phyloP scores from a whole-genome alignment of 2,888 invertebrate genomes.

The Euplagia quadripunctaria region DNA sequence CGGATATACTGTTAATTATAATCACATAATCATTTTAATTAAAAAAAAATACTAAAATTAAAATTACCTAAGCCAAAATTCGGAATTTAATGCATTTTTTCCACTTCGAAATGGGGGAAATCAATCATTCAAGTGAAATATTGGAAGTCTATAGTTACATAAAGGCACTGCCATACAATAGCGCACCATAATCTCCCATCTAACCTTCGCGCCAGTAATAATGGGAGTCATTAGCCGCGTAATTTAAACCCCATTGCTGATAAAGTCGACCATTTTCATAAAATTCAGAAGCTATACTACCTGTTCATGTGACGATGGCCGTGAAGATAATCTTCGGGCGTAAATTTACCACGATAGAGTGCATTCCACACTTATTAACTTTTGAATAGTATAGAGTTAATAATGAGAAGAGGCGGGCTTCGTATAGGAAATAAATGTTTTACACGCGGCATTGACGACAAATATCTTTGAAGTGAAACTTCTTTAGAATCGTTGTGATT shows the following conservation, averaged over 20 bases:
- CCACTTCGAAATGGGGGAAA: neutral
- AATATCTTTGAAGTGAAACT: too few relatives aligned
- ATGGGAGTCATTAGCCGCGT: conserved; percentile 44
- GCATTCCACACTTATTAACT: conserved; percentile 68
- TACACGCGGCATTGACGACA: too few relatives aligned
- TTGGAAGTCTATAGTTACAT: neutral
- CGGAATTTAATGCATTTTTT: too few relatives aligned
- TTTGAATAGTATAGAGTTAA: conserved; percentile 28
- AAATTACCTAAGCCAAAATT: too few relatives aligned
- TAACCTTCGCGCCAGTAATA: conserved; percentile 28
- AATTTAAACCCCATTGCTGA: conserved; percentile 32
- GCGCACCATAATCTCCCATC: conserved; percentile 11
- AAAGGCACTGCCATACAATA: conserved; percentile 7
- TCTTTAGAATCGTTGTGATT: too few relatives aligned
- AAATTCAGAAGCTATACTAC: conserved; percentile 46
- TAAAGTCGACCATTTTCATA: conserved; percentile 40
- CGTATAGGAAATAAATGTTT: neutral
- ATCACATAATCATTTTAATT: too few relatives aligned
- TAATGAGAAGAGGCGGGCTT: conserved; percentile 11
- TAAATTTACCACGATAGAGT: conserved; percentile 58
- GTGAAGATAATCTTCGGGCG: conserved; percentile 57
- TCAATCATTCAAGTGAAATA: neutral
- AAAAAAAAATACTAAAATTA: too few relatives aligned
- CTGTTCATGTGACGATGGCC: conserved; percentile 52
- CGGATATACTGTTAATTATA: too few relatives aligned